Evolutionary conservation across 2,113 vertebrate species (phyloP).

Genomic region (Tylochromis polylepis): DNA sequence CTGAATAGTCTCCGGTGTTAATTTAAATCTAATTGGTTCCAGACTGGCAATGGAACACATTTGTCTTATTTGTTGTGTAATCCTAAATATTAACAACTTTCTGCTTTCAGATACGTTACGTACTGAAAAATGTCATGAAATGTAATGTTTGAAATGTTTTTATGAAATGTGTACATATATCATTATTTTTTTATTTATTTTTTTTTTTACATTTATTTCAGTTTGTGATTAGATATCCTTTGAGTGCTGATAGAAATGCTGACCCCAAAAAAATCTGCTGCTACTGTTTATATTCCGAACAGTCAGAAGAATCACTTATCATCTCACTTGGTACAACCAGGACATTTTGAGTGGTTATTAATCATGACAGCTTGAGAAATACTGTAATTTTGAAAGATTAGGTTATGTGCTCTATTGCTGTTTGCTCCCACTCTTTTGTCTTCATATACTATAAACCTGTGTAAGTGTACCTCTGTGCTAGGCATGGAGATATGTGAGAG

Average conservation of each 20-base stretch:
- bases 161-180: neutral
- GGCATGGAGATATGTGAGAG: neutral
- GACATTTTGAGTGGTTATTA: neutral
- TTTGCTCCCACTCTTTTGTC: neutral
- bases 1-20: neutral
- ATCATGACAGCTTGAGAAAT: neutral
- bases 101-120: neutral
- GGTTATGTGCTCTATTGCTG: neutral
- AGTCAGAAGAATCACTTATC: neutral
- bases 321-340: neutral
- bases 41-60: neutral
- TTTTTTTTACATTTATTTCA: neutral
- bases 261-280: neutral
- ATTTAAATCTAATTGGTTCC: neutral
- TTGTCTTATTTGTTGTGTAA: neutral
- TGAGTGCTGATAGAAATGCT: neutral
- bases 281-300: neutral
- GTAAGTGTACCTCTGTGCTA: neutral
- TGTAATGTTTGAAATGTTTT: neutral
- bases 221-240: neutral
- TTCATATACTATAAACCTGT: neutral
- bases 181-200: too few relatives aligned
- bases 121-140: neutral
- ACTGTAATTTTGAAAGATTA: neutral
- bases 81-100: neutral